Evolutionary conservation across 2,888 invertebrate genomes (phyloP), one percentile per base, ranked within the genome.

Genomic region (Dicyrtoma fusca): DNA sequence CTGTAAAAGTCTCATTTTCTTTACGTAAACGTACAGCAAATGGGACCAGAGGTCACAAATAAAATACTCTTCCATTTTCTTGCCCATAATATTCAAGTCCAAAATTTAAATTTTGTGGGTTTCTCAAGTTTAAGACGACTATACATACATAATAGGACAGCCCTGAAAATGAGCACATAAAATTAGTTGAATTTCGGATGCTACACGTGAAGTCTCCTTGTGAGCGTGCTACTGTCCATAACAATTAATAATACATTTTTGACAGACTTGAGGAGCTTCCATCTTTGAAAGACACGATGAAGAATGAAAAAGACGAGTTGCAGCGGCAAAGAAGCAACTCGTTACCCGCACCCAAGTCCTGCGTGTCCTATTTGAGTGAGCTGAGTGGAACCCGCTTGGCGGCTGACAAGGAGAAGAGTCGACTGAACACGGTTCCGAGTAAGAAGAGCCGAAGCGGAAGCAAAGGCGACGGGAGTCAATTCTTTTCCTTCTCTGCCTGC

Each of bases 301-400:
- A 69, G 42, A 77, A 49, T 23, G 79, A 77, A 61, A 75, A 74
- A 17, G 72, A 73, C 53, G 69, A 71, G 17, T 57, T 44, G 19
- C 75, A 76, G 63, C 87, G 96, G 71, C 90, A 92, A 82, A 87
- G 97, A 68, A 96, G 97, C 82, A 94, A 94, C 82, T 97, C 97
- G 0, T 84, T 97, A 69, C 97, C 97, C 0, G 94, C 94, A 82
- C 94, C 95, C 1, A 94, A 95, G 85, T 94, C 95, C 74, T 26
- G 14, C 13, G 13, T 44, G 53, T 44, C 17, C 13, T 47, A 53
- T 17, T 42, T 57, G 45, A 23, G 47, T 23, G 57, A 51, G 19
- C 34, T 53, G 14, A 13, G 19, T 14, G 49, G 21, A 17, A 13
- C 34, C 53, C 51, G 53, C 1, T 2, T 34, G 1, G 17, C 34